Conservation (phyloP, 1,140 invertebrate genomes). For the Drosophila nasuta region DNA sequence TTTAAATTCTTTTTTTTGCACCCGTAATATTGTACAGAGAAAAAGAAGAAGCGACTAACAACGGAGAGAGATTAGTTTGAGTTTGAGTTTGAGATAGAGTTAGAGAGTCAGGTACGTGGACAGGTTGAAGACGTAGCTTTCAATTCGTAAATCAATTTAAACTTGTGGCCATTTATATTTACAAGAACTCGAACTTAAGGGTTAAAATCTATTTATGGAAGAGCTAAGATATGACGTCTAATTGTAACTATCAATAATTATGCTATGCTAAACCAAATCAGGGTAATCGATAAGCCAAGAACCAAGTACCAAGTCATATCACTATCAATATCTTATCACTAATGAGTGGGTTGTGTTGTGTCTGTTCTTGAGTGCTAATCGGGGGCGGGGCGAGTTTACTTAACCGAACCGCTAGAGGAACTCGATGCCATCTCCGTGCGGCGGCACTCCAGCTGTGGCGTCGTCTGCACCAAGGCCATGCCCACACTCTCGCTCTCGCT, state of each 20-base stretch:
- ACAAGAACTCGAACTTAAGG: slow-evolving; percentile 47
- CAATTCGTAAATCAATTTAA: slow-evolving; percentile 32
- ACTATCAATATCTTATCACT: slow-evolving; percentile 36
- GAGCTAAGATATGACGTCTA: slow-evolving; percentile 75
- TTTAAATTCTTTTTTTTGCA: slow-evolving; percentile 54
- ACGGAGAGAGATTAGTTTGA: slow-evolving; percentile 28
- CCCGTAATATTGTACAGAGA: slow-evolving; percentile 44
- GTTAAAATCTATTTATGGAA: slow-evolving; percentile 63
- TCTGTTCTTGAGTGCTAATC: slow-evolving; percentile 6
- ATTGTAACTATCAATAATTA: slow-evolving; percentile 30
- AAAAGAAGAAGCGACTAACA: slow-evolving; percentile 1
- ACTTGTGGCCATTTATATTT: slow-evolving; percentile 42
- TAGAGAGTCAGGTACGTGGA: slow-evolving; percentile 72
- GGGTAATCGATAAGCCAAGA: not conserved
- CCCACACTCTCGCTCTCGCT: slow-evolving; percentile 53
- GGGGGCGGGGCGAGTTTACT: slow-evolving; percentile 52
- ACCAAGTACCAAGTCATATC: slow-evolving; percentile 10
- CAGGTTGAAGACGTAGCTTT: slow-evolving; percentile 77
- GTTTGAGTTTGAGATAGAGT: slow-evolving; percentile 5
- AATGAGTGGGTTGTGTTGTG: not conserved
- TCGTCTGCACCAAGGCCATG: slow-evolving; percentile 63
- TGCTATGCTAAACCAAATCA: slow-evolving; percentile 1
- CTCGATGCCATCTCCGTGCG: slow-evolving; percentile 53
- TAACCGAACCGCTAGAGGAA: slow-evolving; percentile 74
- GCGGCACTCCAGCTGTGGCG: slow-evolving; percentile 63